These are phyloP conservation scores for Acropternis orthonyx DNA, from an alignment of 2,797 vertebrate genomes.

Conservation along the genomic window DNA sequence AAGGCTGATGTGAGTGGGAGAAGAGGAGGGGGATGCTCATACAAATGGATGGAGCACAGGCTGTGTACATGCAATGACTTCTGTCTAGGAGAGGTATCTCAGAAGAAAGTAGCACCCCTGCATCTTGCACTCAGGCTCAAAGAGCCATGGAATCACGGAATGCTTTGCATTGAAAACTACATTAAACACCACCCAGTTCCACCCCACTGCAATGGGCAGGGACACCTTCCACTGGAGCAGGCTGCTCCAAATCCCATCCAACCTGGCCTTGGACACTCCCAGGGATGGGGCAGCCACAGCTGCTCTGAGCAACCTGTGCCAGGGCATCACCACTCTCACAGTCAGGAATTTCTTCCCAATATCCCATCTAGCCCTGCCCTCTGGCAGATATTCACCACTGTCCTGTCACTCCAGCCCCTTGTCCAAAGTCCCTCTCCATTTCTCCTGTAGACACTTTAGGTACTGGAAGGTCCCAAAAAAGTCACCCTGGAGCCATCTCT, in stretches of 20 bases:
- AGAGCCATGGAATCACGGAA: neutral
- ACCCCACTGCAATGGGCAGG: neutral
- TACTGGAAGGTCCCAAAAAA: neutral
- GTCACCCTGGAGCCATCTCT: neutral
- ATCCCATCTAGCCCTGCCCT: neutral
- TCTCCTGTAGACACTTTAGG: neutral
- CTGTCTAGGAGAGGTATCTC: neutral
- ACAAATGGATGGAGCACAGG: neutral
- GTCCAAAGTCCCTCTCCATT: neutral
- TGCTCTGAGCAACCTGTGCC: neutral
- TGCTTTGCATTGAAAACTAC: neutral
- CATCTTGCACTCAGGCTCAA: neutral
- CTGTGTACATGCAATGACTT: accelerated
- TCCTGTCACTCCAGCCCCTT: neutral
- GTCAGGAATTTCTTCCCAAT: neutral
- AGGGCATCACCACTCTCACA: neutral
- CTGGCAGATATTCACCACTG: neutral
- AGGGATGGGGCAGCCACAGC: neutral
- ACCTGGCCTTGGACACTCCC: accelerated
- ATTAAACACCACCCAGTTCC: neutral
- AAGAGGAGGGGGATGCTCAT: neutral
- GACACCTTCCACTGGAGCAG: neutral
- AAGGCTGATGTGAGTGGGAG: neutral
- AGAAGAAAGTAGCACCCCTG: neutral
- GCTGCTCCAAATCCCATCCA: accelerated